These are phyloP conservation scores for Diphyllodes magnificus DNA, from an alignment of 2,113 vertebrate genomes.

Conservation along the genomic window DNA sequence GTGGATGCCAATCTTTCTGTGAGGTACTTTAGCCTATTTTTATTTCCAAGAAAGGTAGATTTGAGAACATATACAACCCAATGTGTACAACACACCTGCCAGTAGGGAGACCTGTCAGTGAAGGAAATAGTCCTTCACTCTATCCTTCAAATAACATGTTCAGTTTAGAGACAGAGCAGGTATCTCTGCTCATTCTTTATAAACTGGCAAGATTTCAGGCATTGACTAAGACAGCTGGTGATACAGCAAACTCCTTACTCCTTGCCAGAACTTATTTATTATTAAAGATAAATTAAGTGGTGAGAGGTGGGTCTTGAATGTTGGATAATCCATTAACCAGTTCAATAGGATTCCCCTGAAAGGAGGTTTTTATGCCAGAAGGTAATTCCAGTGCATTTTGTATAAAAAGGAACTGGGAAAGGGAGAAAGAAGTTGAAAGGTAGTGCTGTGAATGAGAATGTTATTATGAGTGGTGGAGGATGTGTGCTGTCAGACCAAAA, in stretches of 20 bases:
- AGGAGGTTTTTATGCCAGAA: not conserved
- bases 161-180: not conserved
- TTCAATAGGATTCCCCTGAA: conserved; percentile 26
- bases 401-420: not conserved
- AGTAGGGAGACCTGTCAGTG: not conserved
- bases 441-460: not conserved
- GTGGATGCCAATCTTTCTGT: not conserved
- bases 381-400: not conserved
- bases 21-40: not conserved
- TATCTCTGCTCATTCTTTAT: not conserved
- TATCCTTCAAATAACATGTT: not conserved
- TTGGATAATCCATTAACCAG: conserved; percentile 23
- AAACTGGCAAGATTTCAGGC: conserved; percentile 25
- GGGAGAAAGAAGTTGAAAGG: not conserved
- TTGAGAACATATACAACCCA: not conserved
- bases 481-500: not conserved
- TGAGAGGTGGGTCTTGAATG: not conserved
- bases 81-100: accelerated
- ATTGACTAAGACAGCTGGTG: conserved; percentile 2
- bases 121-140: not conserved
- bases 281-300: conserved; percentile 43
- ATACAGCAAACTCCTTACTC: not conserved
- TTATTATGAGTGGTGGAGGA: not conserved
- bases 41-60: not conserved
- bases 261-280: conserved; percentile 43